Base-by-base conservation (phyloP, 1,140 invertebrate genomes). In the Zaprionus inermis region DNA sequence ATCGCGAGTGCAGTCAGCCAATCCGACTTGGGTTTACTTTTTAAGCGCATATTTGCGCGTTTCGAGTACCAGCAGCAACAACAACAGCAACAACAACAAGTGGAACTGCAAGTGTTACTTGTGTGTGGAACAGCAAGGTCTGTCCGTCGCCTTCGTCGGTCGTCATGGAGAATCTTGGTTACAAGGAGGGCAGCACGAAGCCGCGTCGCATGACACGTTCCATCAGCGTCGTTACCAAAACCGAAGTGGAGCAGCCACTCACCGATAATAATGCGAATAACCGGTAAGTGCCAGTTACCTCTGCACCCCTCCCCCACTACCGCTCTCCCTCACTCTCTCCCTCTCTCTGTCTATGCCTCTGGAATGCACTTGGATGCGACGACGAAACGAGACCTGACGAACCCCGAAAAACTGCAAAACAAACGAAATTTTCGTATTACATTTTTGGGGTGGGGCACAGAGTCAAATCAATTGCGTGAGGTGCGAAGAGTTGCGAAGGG, bases 111-210 rank as follows among this genome's bases (percentile, higher is more conserved):
- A 69, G 52, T 64, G 54, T 5, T 72, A 60, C 61, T 22, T 60
- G 52, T 51, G 32, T 18, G 20, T 32, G 30, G 38, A 34, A 12
- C 41, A 64, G 28, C 72, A 63, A 70, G 72, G 73, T 72, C 61
- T 76, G 76, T 46, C 34, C 56, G 73, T 57, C 49, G 34, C 46
- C 46, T 44, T 56, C 60, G 44, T 60, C 24, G 36, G 36, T 73
- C 82, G 70, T 56, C 59, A 92, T 92, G 91, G 91, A 92, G 84
- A 92, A 92, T 91, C 82, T 92, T 59, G 91, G 91, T 68, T 92
- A 92, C 57, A 92, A 92, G 76, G 91, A 92, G 81, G 91, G 91
- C 74, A 90, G 88, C 64, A 82, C 91, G 32, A 92, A 92, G 67
- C 90, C 91, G 57, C 77, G 91, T 61, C 84, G 91, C 56, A 92